Base-by-base conservation (phyloP, 2,113 vertebrate genomes). In the Dryoscopus gambensis region DNA sequence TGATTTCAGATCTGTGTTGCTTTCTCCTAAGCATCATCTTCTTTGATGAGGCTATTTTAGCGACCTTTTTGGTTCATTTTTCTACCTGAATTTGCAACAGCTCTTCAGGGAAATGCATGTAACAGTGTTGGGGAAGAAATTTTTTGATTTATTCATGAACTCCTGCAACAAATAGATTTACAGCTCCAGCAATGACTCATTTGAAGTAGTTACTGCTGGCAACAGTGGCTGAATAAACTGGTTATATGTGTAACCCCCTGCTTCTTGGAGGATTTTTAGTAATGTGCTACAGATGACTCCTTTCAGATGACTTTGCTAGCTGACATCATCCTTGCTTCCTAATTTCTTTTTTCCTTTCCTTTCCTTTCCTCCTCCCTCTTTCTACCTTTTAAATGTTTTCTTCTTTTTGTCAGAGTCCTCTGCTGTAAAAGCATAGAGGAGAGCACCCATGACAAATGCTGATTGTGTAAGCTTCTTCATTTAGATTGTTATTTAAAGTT, bases 401-500 rank as follows among this genome's bases (percentile, higher is more conserved):
- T 15, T 52, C 5, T 30, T 69, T 77, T 56, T 83, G 62, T 21
- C 59, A 53, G 28, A 55, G 11, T 70, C 60, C 53, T 88, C 31
- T 87, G 50, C 93, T 88, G 67, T 59, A 83, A 69, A 87, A 77
- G 30, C 75, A 83, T 37, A 64, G 37, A 35, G 40, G 57, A 71
- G 46, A 50, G 67, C 56, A 77, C 42, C 33, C 67, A 63, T 92
- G 97, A 97, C 95, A 97, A 95, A 90, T 93, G 33, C 73, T 89
- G 86, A 59, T 77, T 96, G 93, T 95, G 80, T 95, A 91, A 85
- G 50, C 68, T 39, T 91, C 92, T 75, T 95, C 95, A 95, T 96
- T 95, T 96, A 97, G 87, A 76, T n/a, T 94, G 68, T 92, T 95
- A 97, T 93, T 97, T 97, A 94, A 96, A 97, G 97, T 96, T 97